Evolutionary conservation across 2,797 vertebrate genomes (phyloP), one percentile per base, ranked within the genome.

Genomic region (Cephalopachus bancanus): DNA sequence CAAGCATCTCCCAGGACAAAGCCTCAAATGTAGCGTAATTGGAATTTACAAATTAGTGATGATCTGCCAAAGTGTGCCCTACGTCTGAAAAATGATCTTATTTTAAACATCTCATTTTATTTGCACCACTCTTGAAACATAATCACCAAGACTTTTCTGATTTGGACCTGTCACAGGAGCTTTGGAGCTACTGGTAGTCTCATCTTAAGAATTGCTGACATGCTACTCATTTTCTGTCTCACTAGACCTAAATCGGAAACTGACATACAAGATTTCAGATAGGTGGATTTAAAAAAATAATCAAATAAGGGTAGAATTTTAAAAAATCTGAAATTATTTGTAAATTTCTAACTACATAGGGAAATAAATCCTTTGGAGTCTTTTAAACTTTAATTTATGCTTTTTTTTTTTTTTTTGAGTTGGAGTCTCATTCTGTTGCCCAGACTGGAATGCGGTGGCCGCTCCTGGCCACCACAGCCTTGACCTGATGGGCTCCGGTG

Each of bases 51-150:
- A 87, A 91, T 97, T 89, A 97, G 92, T 37, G 0, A 1, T n/a
- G 71, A 86, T 79, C 75, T 96, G 96, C n/a, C 60, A 86, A 97
- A 97, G 89, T 95, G 76, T 37, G 89, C 74, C 91, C 92, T 65
- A 92, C 10, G 94, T 71, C 75, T 94, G 84, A 89, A 80, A 97
- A 94, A 62, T 16, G 1, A 8, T 67, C 83, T 85, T 72, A 51
- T 55, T 94, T 86, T 30, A 93, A 94, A 93, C 30, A 37, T 94
- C 93, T 96, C 89, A 93, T 74, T 80, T 97, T 89, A 83, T 49
- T 80, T 30, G 10, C 3, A 53, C 19, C 78, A 57, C 28, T 96
- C 91, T 96, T 76, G 89, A 95, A 92, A 97, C 19, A 22, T 53
- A 60, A 79, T 95, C 78, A 55, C 60, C 79, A 78, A 88, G 10